Evolutionary conservation across 2,888 invertebrate species (phyloP).

Genomic region (Stegophylla sp.): DNA sequence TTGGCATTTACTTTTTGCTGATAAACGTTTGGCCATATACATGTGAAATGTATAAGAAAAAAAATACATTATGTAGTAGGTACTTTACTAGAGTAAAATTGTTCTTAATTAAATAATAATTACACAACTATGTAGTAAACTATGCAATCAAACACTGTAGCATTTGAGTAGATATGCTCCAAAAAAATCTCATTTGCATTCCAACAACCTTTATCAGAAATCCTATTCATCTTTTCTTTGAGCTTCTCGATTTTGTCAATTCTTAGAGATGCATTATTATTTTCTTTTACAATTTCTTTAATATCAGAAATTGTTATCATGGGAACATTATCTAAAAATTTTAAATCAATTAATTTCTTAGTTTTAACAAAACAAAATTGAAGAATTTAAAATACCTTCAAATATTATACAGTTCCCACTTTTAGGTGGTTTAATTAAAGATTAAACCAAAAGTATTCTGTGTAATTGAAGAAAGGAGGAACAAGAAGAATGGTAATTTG

Average conservation of each 20-base stretch:
- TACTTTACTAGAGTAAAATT: background rate
- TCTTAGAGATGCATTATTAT: background rate
- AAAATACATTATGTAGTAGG: too few relatives aligned
- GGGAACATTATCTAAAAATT: conserved; percentile 1
- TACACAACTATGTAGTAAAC: conserved; percentile 1
- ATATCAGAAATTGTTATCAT: conserved; percentile 6
- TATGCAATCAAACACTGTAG: background rate
- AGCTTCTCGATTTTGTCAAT: conserved; percentile 1
- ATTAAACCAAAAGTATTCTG: background rate
- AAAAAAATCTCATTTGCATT: too few relatives aligned
- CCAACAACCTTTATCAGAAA: background rate
- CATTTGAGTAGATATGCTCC: too few relatives aligned
- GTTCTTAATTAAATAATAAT: background rate
- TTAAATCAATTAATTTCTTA: background rate
- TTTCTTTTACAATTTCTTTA: background rate
- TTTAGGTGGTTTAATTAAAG: background rate
- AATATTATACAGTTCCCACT: background rate
- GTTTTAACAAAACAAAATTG: too few relatives aligned
- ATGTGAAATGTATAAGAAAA: background rate
- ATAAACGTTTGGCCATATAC: conserved; percentile 9
- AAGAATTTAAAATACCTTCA: background rate
- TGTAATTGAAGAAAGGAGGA: background rate
- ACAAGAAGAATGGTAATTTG: background rate
- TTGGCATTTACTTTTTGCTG: background rate
- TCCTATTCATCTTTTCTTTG: background rate